phyloP scores from a whole-genome alignment of 2,113 vertebrate genomes.

The Jacana jacana region DNA sequence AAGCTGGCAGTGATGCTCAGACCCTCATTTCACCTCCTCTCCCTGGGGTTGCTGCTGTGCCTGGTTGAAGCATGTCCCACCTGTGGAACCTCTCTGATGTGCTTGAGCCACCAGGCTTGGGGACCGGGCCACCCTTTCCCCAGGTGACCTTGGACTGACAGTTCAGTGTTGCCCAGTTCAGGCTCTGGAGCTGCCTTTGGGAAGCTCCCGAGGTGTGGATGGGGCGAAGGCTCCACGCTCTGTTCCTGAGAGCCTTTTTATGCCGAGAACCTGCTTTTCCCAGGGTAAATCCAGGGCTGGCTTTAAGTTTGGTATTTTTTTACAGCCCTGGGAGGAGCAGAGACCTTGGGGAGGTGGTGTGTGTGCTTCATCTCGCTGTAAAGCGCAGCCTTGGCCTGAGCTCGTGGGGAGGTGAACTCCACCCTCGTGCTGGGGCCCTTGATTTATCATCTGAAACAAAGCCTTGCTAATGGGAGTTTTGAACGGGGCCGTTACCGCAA shows the following conservation, averaged over 20 bases:
- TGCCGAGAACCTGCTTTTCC: neutral
- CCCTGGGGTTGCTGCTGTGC: neutral
- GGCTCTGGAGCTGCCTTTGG: neutral
- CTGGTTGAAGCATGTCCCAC: neutral
- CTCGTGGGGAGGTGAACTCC: slow-evolving; percentile 12
- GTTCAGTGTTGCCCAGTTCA: neutral
- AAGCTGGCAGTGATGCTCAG: neutral
- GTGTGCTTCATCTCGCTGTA: neutral
- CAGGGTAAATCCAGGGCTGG: neutral
- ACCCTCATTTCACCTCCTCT: neutral
- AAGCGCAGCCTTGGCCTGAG: neutral
- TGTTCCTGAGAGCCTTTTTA: neutral
- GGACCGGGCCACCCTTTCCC: neutral
- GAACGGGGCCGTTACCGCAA: neutral
- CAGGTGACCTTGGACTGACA: rapidly evolving
- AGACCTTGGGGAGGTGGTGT: neutral
- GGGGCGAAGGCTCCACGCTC: rapidly evolving
- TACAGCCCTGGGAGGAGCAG: neutral
- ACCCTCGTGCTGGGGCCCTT: neutral
- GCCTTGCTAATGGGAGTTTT: neutral
- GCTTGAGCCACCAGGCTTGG: neutral
- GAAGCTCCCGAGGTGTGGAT: neutral
- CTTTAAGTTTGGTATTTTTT: neutral
- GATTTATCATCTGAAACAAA: slow-evolving; percentile 44
- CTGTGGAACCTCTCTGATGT: neutral